Evolutionary conservation across 2,113 vertebrate genomes (phyloP).

Genomic region (Camelus bactrianus): DNA sequence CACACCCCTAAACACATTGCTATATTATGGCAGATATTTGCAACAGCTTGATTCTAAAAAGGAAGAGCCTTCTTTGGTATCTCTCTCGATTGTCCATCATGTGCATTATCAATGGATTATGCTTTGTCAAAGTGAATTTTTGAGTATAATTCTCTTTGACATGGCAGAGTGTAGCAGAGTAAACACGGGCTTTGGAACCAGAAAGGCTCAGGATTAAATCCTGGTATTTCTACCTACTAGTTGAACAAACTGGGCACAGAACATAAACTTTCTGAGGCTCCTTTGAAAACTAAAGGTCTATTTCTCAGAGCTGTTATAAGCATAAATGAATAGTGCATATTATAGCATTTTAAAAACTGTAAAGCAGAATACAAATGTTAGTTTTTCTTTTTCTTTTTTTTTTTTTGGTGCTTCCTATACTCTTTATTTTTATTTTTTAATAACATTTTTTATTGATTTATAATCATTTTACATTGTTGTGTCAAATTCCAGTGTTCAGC

Average conservation of each 20-base stretch:
- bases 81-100: not conserved
- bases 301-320: not conserved
- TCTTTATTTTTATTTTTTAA: no score
- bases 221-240: not conserved
- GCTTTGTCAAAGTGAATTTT: not conserved
- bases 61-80: not conserved
- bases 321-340: not conserved
- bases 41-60: not conserved
- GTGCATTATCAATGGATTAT: not conserved
- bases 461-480: no score
- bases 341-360: not conserved
- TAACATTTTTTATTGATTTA: no score
- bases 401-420: no score
- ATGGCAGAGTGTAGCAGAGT: not conserved
- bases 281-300: slow-evolving; percentile 10
- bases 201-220: slow-evolving; percentile 28
- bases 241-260: not conserved
- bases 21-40: not conserved
- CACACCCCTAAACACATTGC: not conserved
- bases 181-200: not conserved
- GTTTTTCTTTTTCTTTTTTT: not conserved
- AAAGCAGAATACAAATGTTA: not conserved
- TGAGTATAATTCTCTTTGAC: not conserved
- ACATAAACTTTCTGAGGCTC: slow-evolving; percentile 30
- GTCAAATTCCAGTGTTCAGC: no score